Base-by-base conservation (phyloP, 2,888 invertebrate genomes). In the Nomada flava region DNA sequence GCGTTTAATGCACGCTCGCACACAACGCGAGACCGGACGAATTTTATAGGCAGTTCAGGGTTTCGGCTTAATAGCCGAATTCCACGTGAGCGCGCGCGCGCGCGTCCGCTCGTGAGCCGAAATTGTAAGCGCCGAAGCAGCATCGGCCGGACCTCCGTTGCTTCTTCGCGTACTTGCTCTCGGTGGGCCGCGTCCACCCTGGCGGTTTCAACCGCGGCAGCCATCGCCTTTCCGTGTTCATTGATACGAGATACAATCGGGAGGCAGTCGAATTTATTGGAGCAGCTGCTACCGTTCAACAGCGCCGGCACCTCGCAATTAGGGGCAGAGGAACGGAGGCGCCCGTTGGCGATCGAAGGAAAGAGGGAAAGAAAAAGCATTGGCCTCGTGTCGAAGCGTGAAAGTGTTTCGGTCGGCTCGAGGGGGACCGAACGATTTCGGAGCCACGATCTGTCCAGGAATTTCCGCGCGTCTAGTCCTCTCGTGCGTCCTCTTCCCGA, bases 1-100 rank as follows among this genome's bases (percentile, higher is more conserved):
- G 88, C 85, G 89, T 78, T 91, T 92, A 91, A 91, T 91, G 90
- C 90, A 89, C 86, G 85, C 89, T 90, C 90, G 89, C 92, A 92
- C 92, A 91, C 92, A 91, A 90, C 91, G 89, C 90, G 89, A 86
- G 89, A 79, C 92, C 93, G 92, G 93, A 93, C 93, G 92, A 93
- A 93, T 92, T 93, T 93, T 93, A 93, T 93, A 92, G 93, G 92
- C 91, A 90, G 91, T 93, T 92, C 92, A 89, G 89, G 89, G 91
- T 91, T 91, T 89, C 90, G 91, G 89, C 91, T 93, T 93, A 93
- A 93, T 92, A 92, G 93, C 93, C 92, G 91, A 93, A 92, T 93
- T 93, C 92, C 91, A 90, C 87, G 87, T 84, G 86, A 86, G 70
- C 82, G 76, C 44, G 70, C 75, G 60, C 82, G 44, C 67, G 53